Evolutionary conservation across 1,140 invertebrate species (phyloP).

Genomic region (Caenorhabditis remanei): DNA sequence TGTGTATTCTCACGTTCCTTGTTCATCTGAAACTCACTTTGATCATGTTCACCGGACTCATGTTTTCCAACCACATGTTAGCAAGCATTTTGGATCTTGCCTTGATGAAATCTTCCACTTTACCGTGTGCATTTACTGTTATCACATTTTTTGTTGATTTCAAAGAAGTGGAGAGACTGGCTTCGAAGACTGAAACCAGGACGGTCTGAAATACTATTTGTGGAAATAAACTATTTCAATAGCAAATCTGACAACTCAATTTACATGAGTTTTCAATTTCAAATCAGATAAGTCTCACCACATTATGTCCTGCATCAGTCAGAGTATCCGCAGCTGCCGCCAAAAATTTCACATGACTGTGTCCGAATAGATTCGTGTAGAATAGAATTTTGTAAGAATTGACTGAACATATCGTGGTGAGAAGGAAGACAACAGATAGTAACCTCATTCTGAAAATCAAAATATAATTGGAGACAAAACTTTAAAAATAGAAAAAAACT

Average conservation of each 20-base stretch:
- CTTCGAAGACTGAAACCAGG: not conserved
- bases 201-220: conserved; percentile 1
- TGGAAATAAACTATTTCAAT: too few species aligned
- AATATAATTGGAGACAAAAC: not conserved
- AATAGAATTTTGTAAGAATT: conserved; percentile 41
- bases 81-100: not conserved
- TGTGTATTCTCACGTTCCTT: not conserved
- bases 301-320: conserved; percentile 53
- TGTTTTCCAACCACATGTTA: not conserved
- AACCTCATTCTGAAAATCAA: conserved; percentile 22
- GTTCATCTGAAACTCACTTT: not conserved
- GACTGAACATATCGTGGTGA: not conserved
- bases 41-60: not conserved
- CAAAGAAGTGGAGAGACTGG: not conserved
- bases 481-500: not conserved
- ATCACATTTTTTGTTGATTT: conserved; percentile 21
- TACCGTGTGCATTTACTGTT: not conserved
- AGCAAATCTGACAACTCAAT: too few species aligned
- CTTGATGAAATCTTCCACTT: not conserved
- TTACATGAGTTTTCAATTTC: not conserved
- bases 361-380: conserved; percentile 54
- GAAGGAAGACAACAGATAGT: not conserved
- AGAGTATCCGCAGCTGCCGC: conserved; percentile 60
- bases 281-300: conserved; percentile 9
- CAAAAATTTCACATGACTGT: conserved; percentile 62